These are phyloP conservation scores for Manis crassicaudata DNA, from an alignment of 2,797 vertebrate species.

Conservation along the genomic window DNA sequence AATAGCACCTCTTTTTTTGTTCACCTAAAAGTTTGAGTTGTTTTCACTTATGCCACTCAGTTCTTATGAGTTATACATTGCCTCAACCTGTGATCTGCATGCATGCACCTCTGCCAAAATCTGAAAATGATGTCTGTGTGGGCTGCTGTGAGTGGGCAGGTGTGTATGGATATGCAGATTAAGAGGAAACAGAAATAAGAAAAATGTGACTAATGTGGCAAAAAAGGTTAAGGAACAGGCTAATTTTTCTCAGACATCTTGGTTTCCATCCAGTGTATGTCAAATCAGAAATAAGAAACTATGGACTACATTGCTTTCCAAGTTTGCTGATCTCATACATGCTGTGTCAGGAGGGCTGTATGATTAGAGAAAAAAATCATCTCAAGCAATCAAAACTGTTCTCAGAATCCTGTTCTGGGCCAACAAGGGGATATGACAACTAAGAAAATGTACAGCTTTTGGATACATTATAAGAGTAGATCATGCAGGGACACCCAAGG, in stretches of 20 bases:
- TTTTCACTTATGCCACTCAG: neutral
- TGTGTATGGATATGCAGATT: neutral
- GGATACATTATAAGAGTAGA: neutral
- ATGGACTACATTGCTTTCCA: neutral
- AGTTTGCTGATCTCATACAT: neutral
- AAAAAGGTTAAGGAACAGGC: neutral
- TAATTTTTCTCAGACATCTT: neutral
- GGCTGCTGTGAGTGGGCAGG: neutral
- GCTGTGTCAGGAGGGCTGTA: neutral
- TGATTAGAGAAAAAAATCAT: neutral
- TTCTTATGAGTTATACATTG: neutral
- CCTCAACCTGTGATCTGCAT: neutral
- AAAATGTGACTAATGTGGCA: conserved; percentile 32
- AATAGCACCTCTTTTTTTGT: neutral
- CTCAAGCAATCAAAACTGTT: neutral
- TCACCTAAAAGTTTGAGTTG: neutral
- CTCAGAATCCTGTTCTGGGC: neutral
- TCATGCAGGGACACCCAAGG: neutral
- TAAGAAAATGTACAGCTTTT: neutral
- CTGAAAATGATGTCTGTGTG: neutral
- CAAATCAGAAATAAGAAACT: neutral
- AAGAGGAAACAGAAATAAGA: conserved; percentile 26
- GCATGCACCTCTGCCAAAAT: conserved; percentile 36
- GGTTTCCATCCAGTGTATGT: neutral
- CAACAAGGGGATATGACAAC: neutral